Percentiles rank a stretch among this genome's conserved stretches.
phyloP scores from a whole-genome alignment of 2,888 invertebrate genomes.

The Lithophane semibrunnea region DNA sequence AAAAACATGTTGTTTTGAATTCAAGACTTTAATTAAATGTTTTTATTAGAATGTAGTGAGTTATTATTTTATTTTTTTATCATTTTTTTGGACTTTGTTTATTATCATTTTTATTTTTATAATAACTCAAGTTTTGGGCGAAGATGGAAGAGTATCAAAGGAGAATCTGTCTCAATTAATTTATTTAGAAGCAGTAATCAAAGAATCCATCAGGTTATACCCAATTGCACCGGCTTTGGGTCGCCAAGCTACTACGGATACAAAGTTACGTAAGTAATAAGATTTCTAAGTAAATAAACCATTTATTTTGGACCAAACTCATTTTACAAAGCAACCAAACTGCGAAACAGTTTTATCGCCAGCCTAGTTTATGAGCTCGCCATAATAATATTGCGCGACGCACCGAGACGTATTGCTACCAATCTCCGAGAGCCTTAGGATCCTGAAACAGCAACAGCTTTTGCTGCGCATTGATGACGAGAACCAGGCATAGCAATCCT shows the following conservation, averaged over 20 bases:
- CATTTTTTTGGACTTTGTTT: background rate
- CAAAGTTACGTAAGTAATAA: conserved; percentile 51
- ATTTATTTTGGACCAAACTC: background rate
- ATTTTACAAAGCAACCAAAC: background rate
- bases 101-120: conserved; percentile 18
- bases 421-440: background rate
- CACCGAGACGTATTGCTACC: background rate
- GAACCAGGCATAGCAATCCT: background rate
- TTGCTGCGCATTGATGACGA: background rate
- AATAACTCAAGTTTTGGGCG: conserved; percentile 49
- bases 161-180: conserved; percentile 48
- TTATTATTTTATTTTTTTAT: background rate
- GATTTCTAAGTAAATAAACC: background rate
- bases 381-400: no score
- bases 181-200: conserved; percentile 61
- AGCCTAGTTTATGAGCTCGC: no score
- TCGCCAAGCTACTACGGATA: conserved; percentile 39
- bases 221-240: conserved; percentile 54
- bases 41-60: background rate
- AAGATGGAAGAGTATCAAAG: conserved; percentile 39
- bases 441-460: background rate
- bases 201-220: conserved; percentile 61
- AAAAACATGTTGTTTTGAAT: background rate
- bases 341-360: background rate
- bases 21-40: background rate